Percentiles rank a stretch among this genome's conserved stretches.
Conservation (phyloP, 2,113 vertebrate species). For the Serilophus lunatus region DNA sequence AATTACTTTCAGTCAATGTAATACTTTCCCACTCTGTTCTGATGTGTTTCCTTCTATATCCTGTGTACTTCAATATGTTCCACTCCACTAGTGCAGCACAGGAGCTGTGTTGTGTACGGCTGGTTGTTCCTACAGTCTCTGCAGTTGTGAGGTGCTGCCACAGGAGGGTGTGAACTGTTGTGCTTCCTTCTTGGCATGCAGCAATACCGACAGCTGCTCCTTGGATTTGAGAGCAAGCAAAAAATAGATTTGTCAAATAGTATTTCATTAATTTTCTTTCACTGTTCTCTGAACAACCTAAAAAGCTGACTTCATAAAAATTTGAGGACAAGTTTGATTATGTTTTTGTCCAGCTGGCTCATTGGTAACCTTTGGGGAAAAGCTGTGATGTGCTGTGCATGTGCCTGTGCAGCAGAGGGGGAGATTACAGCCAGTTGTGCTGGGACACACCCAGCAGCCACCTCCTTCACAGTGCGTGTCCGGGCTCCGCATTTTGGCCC, state of each 20-base stretch:
- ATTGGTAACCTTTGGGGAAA: background rate
- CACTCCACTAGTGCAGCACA: background rate
- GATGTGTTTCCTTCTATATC: background rate
- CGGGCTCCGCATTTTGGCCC: fast-evolving
- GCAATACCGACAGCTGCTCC: constrained; percentile 38
- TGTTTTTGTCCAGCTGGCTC: background rate
- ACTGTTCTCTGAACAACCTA: constrained; percentile 51
- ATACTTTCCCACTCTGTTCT: background rate
- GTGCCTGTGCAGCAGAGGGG: background rate
- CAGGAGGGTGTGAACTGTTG: constrained; percentile 74
- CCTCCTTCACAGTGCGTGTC: fast-evolving
- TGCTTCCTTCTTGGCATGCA: constrained; percentile 39
- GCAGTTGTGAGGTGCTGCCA: constrained; percentile 69
- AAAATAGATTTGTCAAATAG: constrained; percentile 36
- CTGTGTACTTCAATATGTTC: background rate
- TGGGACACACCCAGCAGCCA: background rate
- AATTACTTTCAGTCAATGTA: background rate
- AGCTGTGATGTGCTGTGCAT: background rate
- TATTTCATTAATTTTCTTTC: constrained; percentile 64
- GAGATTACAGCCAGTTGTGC: background rate
- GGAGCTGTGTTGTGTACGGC: background rate
- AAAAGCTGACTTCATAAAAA: constrained; percentile 17
- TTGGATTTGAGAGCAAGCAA: background rate
- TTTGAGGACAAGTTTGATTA: background rate
- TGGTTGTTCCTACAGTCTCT: background rate